A percentile compares a stretch with the other conserved stretches of the same genome.
Conservation (phyloP, 2,888 invertebrate genomes). For the Drosophila setosimentum region DNA sequence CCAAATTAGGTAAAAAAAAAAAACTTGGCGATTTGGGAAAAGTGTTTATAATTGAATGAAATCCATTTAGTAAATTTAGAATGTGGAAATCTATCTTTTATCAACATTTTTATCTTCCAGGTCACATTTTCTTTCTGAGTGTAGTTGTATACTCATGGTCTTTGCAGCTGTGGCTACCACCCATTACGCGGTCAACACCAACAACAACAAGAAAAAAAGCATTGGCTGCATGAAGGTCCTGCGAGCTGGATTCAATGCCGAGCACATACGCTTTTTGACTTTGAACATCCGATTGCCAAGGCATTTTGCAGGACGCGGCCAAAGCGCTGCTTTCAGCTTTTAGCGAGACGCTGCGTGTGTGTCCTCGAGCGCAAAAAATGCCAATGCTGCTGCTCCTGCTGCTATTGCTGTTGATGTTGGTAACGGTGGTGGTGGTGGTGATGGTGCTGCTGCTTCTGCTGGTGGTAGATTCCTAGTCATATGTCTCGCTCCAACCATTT, state of each 20-base stretch:
- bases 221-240: slow-evolving; percentile 19
- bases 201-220: slow-evolving; percentile 6
- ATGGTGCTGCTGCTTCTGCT: not conserved
- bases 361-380: slow-evolving; percentile 78
- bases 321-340: slow-evolving; percentile 7
- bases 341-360: slow-evolving; percentile 47
- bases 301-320: slow-evolving; percentile 53
- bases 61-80: not conserved
- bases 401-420: slow-evolving; percentile 17
- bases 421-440: not conserved
- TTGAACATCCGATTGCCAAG: slow-evolving; percentile 79
- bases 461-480: slow-evolving; percentile 26
- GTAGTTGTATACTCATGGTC: not conserved
- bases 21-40: not conserved
- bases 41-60: not conserved
- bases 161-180: slow-evolving; percentile 17
- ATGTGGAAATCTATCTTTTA: not conserved
- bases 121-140: not conserved
- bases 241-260: slow-evolving; percentile 65
- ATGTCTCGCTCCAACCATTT: slow-evolving; percentile 39
- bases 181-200: slow-evolving; percentile 45
- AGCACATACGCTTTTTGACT: slow-evolving; percentile 79
- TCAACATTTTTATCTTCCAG: not conserved
- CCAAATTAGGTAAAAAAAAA: not conserved
- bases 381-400: slow-evolving; percentile 55